Evolutionary conservation across 2,113 vertebrate genomes (phyloP).

Genomic region (Chaenocephalus aceratus): DNA sequence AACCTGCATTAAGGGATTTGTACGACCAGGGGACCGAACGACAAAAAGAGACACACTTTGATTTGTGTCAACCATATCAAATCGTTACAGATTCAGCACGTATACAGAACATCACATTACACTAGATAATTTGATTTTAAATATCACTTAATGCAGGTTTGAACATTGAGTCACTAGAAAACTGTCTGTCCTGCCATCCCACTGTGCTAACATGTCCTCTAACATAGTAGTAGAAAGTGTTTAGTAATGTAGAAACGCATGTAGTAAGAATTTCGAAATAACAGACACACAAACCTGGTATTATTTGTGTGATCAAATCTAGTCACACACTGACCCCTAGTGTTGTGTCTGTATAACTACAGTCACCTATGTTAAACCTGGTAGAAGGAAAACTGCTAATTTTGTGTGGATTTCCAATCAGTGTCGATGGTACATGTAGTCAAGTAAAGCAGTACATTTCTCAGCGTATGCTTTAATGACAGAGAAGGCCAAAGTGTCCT

Average conservation of each 20-base stretch:
- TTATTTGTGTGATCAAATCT: background rate
- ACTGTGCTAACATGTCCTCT: constrained; percentile 36
- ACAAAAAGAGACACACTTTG: background rate
- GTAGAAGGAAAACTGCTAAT: background rate
- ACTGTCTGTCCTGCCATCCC: background rate
- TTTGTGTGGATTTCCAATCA: no score
- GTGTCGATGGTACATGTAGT: no score
- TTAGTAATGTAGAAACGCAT: constrained; percentile 17
- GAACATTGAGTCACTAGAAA: background rate
- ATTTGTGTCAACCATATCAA: background rate
- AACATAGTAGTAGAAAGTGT: constrained; percentile 20
- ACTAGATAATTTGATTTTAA: background rate
- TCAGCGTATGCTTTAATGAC: no score
- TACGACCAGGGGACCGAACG: background rate
- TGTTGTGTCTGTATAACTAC: constrained; percentile 54
- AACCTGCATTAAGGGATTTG: background rate
- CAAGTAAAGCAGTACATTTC: no score
- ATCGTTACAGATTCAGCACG: no score
- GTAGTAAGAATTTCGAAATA: constrained; percentile 15
- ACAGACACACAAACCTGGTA: background rate
- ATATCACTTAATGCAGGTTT: constrained; percentile 3
- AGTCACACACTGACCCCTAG: constrained; percentile 60
- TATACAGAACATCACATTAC: background rate
- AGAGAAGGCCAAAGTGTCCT: no score
- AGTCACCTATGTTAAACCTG: background rate